Base-by-base conservation (phyloP, 2,888 invertebrate genomes). In the Chloroclystis v-ata region DNA sequence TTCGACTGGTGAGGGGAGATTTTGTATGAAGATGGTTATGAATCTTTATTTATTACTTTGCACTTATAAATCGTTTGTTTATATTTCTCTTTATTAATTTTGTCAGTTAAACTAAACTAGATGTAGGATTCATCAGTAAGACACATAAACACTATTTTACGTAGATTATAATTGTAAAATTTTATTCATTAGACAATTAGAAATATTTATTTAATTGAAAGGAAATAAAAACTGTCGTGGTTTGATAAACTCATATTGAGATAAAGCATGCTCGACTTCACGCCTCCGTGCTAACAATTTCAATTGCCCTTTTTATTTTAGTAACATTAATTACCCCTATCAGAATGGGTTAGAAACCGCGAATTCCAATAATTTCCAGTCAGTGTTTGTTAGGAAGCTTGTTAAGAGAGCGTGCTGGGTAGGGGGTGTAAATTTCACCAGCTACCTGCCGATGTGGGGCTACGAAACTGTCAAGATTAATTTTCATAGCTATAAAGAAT, bases 351-450 rank as follows among this genome's bases (percentile, higher is more conserved):
- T 59, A 41, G 49, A 33, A 58, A 56, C 54, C 58, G 47, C 56
- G 67, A 67, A 69, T 71, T 69, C 71, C 65, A 68, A 80, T 81
- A 81, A 79, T 78, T 81, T 74, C 75, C 67, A 70, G 74, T 75
- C 73, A 74, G 72, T 78, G 75, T 78, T 79, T 78, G 81, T 76
- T 74, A 73, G 79, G 75, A 78, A 78, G 77, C 82, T 82, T 81
- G 79, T 82, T 82, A 79, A 74, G 78, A 76, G 75, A 75, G 73
- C 68, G 63, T 66, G 65, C 72, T 65, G 75, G 73, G 69, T 66
- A 64, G 62, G 65, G 69, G 77, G 78, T 76, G 81, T 82, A 81
- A 81, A 80, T 83, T 82, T 79, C 68, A 65, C 67, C 69, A 76
- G 76, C 72, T 74, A 74, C 74, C 70, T 66, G 65, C 47, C 52